Evolutionary conservation across 2,113 vertebrate genomes (phyloP).

Genomic region (Amblyornis subalaris): DNA sequence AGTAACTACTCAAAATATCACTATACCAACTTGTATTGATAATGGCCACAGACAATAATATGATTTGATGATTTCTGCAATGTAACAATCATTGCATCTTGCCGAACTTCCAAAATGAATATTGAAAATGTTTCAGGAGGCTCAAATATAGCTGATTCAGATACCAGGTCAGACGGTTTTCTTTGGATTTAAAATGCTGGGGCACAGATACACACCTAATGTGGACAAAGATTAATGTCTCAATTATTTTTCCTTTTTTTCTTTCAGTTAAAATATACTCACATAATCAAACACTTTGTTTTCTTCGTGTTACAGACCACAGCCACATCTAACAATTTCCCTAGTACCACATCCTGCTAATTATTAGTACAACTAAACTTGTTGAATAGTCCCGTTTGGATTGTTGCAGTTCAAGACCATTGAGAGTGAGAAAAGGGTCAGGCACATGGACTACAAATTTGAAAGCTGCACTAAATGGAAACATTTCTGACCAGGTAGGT

Average conservation of each 20-base stretch:
- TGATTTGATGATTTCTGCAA: not conserved
- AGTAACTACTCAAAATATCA: not conserved
- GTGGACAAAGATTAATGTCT: not conserved
- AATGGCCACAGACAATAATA: not conserved
- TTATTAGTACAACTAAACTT: not conserved
- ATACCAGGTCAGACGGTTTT: not conserved
- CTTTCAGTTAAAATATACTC: not conserved
- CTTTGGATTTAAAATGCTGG: not conserved
- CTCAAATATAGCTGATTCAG: not conserved
- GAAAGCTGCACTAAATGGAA: not conserved
- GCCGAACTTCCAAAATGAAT: not conserved
- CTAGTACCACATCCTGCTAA: not conserved
- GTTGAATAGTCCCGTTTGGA: not conserved
- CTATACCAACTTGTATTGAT: not conserved
- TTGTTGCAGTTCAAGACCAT: not conserved
- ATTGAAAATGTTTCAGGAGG: not conserved
- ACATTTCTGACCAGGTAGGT: not conserved
- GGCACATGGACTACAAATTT: not conserved
- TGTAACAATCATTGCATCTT: not conserved
- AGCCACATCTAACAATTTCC: not conserved
- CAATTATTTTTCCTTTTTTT: not conserved
- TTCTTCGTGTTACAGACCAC: not conserved
- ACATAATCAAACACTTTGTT: not conserved
- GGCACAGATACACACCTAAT: not conserved
- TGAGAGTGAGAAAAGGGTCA: not conserved